Evolutionary conservation across 2,797 vertebrate species (phyloP), one percentile per base, ranked within the genome.

Genomic region (Lepus oiostolus): DNA sequence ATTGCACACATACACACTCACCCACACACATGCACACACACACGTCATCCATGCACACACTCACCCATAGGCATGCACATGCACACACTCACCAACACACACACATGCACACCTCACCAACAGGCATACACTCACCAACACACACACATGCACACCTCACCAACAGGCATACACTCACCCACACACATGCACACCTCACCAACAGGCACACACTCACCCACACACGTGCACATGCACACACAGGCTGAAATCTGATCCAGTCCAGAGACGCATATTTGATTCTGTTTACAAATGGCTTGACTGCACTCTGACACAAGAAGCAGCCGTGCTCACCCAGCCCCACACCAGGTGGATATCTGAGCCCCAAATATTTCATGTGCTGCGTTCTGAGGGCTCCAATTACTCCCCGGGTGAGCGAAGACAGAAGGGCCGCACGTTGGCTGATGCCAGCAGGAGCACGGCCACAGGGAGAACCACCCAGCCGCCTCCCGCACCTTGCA

Each of bases 401-500:
- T 74, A 75, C n/a, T 32, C 10, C 17, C 0, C 0, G 21, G 0
- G 60, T 63, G 38, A 80, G 72, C 19, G 35, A 30, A 89, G n/a
- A 70, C 26, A 79, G 82, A 82, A 81, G 42, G 63, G 58, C 28
- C 72, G 54, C 65, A 68, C 71, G 74, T 90, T 54, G 28, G 50
- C 60, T 7, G 81, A 50, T 14, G 72, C 54, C 4, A 12, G 52
- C 38, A 47, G n/a, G 7, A 58, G 60, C 68, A 47, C 67, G 21
- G 60, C 30, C 47, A 50, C 42, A 30, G 8, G 19, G 22, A 11
- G 72, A 70, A 88, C 71, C 32, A 0, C n/a, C 47, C 16, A 14
- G 47, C 0, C 0, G 42, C 35, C 50, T 3, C 8, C 24, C 11
- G 0, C 72, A 99, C 99, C 99, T 97, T 99, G 99, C 97, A 99